Base-by-base conservation (phyloP, 1,140 invertebrate species). In the Neocloeon triangulifer region DNA sequence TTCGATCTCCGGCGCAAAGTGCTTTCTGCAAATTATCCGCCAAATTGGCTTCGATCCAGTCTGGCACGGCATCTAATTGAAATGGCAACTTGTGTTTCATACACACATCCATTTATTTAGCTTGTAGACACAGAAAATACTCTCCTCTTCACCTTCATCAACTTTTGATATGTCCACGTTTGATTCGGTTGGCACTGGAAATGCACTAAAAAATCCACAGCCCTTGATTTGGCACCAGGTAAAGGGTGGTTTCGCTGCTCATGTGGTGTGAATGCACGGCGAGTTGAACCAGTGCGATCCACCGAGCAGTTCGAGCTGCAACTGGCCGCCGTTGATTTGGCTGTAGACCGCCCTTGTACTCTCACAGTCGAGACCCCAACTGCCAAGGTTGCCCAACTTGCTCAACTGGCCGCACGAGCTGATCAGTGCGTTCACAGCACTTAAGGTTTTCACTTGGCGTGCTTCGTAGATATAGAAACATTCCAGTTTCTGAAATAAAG, bases 211-310 rank as follows among this genome's bases (percentile, higher is more conserved):
- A 26, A 26, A 3, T n/a, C n/a, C n/a, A 23, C 22, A 23, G 8
- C 8, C 8, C 22, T 23, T 8, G 8, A 23, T 8, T 23, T 23
- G 8, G 22, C 8, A 8, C 8, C 22, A 23, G 22, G n/a, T n/a
- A n/a, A 8, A 23, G 22, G 16, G n/a, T 10, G 23, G n/a, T 23
- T 16, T 32, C 9, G 13, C 31, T n/a, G n/a, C n/a, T 40, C 29
- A 41, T 32, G 17, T 15, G 12, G 37, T 19, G 22, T 41, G 38
- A 36, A 45, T 40, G 32, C 56, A 59, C 33, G 52, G 46, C 25
- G 47, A 55, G 47, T 51, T 58, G 34, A 53, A 56, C 56, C 56
- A 60, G 34, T 60, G 56, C 3, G 53, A 52, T 9, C 51, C 55
- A 6, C 50, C 43, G 32, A 51, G 52, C 5, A 58, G 19, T 29